These are phyloP conservation scores for Spisula solida DNA, from an alignment of 2,888 invertebrate genomes.

Conservation along the genomic window DNA sequence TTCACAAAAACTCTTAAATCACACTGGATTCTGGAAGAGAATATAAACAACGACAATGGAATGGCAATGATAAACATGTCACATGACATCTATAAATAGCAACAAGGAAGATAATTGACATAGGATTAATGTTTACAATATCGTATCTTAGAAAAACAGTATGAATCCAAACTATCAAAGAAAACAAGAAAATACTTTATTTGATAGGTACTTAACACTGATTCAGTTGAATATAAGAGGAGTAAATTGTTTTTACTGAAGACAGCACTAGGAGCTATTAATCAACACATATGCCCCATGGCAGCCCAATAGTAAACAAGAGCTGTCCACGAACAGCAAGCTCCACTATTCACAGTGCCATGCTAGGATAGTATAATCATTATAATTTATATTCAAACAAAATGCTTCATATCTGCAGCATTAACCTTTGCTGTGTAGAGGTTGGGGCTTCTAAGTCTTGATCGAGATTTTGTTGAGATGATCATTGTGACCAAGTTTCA, in stretches of 20 bases:
- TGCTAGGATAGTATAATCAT: no score
- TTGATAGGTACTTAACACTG: background rate
- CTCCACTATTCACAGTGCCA: no score
- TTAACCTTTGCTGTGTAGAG: no score
- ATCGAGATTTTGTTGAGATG: no score
- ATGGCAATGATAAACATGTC: background rate
- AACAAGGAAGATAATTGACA: background rate
- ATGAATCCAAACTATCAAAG: background rate
- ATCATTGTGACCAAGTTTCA: no score
- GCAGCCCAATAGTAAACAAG: no score
- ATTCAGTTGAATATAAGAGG: background rate
- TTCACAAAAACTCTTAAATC: background rate
- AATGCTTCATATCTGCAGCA: no score
- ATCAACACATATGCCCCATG: no score
- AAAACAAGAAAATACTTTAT: background rate
- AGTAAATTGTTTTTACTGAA: background rate
- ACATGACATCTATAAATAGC: background rate
- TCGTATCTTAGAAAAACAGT: background rate
- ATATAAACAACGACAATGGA: conserved; percentile 1
- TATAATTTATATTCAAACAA: no score
- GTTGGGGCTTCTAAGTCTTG: no score
- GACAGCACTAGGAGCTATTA: background rate
- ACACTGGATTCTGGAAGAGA: background rate
- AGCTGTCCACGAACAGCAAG: no score
- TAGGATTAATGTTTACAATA: background rate